Evolutionary conservation across 2,797 vertebrate genomes (phyloP), one percentile per base, ranked within the genome.

Genomic region (Varecia variegata): DNA sequence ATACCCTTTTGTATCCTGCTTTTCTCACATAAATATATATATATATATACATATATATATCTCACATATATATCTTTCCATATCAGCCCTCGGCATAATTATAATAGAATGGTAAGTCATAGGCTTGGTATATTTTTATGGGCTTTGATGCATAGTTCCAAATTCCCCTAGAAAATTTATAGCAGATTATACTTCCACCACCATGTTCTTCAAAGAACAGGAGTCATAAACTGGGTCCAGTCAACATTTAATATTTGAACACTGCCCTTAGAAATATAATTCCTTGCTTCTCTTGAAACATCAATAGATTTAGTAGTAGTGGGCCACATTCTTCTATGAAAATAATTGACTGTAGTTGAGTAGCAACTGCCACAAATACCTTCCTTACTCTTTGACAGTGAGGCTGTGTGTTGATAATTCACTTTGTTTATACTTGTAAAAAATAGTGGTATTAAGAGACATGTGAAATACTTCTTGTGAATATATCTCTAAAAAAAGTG

Each of bases 111-210:
- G 18, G n/a, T 67, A 76, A 82, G 35, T 60, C 52, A 81, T 92
- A 88, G 54, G 21, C 47, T 47, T 67, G 25, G 71, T 83, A 52
- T 0, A 80, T 92, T 96, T 83, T 85, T 43, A 21, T 86, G 20
- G 68, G 25, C 21, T 79, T 82, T 83, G 18, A 71, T 94, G 12
- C 7, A 47, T 80, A 74, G 90, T 90, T 92, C 54, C 90, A 4
- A 93, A 84, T 84, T 93, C 70, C 27, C 32, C 1, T 62, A 74
- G 83, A 81, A 95, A 95, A 86, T 87, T n/a, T 84, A 6, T 50
- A 93, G 12, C 25, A 88, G 65, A 84, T 84, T 92, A 54, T 93
- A 58, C 20, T 88, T 35, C 54, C 6, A 67, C 15, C 1, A 56
- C 3, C n/a, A 40, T 62, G 3, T 91, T 95, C 27, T 86, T 86